A percentile compares a stretch with the other conserved stretches of the same genome.
Evolutionary conservation across 1,140 invertebrate genomes (phyloP).

Genomic region (Medauroidea extradentata): DNA sequence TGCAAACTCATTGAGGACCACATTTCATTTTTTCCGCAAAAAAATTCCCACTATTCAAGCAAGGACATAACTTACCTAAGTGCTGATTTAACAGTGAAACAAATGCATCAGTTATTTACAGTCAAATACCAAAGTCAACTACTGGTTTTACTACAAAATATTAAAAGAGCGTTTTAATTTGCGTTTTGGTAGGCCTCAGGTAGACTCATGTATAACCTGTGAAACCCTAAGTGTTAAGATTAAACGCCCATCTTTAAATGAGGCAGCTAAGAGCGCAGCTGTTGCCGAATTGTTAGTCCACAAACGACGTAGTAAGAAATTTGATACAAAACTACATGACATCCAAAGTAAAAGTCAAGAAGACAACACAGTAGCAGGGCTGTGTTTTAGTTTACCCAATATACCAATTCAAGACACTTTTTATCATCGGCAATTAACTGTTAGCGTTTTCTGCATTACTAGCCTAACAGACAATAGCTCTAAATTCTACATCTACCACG

Average conservation of each 20-base stretch:
- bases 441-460: constrained; percentile 30
- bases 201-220: too few relatives aligned
- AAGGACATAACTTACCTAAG: constrained; percentile 10
- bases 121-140: too few relatives aligned
- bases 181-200: too few relatives aligned
- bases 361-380: too few relatives aligned
- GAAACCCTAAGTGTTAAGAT: too few relatives aligned
- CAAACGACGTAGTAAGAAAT: background rate
- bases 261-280: too few relatives aligned
- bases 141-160: too few relatives aligned
- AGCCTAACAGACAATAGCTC: constrained; percentile 23
- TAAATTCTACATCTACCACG: constrained; percentile 29
- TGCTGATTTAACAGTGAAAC: constrained; percentile 2
- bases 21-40: constrained; percentile 11
- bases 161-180: too few relatives aligned
- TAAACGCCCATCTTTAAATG: background rate
- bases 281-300: too few relatives aligned
- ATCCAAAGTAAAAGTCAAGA: too few relatives aligned
- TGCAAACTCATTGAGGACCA: constrained; percentile 14
- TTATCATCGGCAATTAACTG: constrained; percentile 30
- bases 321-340: too few relatives aligned
- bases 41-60: constrained; percentile 11
- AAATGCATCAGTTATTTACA: too few relatives aligned
- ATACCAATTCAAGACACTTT: constrained; percentile 25
- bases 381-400: constrained; percentile 11